Evolutionary conservation across 2,888 invertebrate species (phyloP).

Genomic region (Eledona agricola): DNA sequence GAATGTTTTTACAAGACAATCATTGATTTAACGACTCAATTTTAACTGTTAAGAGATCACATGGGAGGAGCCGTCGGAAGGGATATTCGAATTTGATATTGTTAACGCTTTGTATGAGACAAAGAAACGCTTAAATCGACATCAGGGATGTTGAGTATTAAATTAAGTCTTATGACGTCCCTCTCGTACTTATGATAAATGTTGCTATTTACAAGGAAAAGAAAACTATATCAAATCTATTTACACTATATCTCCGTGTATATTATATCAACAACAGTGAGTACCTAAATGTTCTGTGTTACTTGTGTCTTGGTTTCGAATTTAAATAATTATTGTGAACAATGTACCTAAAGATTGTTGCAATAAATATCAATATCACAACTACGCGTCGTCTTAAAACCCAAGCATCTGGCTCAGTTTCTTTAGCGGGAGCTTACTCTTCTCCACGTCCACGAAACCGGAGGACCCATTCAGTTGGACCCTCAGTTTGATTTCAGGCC

Average conservation of each 20-base stretch:
- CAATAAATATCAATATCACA: conserved; percentile 29
- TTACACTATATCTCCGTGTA: conserved; percentile 18
- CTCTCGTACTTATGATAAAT: conserved; percentile 52
- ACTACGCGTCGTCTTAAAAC: no score
- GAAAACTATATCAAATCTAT: conserved; percentile 23
- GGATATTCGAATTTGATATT: conserved; percentile 48
- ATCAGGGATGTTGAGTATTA: conserved; percentile 45
- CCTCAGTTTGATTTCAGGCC: conserved; percentile 63
- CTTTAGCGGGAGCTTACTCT: conserved; percentile 51
- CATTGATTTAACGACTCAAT: conserved; percentile 46
- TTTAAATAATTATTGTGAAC: conserved; percentile 26
- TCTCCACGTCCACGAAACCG: conserved; percentile 64
- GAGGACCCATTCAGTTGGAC: conserved; percentile 64
- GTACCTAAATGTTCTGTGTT: conserved; percentile 28
- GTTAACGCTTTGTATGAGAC: conserved; percentile 34
- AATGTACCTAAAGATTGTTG: conserved; percentile 28
- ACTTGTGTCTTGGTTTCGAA: conserved; percentile 16
- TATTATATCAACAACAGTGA: conserved; percentile 22
- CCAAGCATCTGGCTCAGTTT: conserved; percentile 39
- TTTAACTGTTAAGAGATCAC: conserved; percentile 30
- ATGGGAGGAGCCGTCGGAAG: conserved; percentile 23
- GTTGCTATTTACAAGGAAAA: conserved; percentile 42
- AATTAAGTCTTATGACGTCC: conserved; percentile 44
- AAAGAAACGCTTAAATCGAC: conserved; percentile 50
- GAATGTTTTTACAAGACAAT: conserved; percentile 53